These are phyloP conservation scores for Clamator glandarius DNA, from an alignment of 2,797 vertebrate species.

Conservation along the genomic window DNA sequence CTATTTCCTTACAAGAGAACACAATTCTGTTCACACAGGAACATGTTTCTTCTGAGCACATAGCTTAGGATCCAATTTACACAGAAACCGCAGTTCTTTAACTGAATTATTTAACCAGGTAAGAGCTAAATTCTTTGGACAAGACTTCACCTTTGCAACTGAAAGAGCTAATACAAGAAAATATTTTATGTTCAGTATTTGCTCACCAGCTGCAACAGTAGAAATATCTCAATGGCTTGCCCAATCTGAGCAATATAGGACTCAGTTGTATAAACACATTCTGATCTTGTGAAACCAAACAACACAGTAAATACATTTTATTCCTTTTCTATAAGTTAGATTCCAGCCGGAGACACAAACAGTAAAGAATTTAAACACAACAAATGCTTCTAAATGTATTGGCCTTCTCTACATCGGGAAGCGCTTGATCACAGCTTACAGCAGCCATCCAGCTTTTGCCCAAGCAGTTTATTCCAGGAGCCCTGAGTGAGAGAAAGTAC, in stretches of 20 bases:
- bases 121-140: background rate
- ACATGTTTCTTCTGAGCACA: background rate
- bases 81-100: background rate
- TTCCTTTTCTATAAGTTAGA: background rate
- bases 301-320: accelerated
- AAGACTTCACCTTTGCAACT: background rate
- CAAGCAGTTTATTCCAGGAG: background rate
- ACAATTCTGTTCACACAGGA: background rate
- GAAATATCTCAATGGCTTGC: background rate
- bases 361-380: background rate
- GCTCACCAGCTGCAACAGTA: background rate
- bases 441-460: background rate
- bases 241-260: background rate
- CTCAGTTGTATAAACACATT: background rate
- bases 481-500: background rate
- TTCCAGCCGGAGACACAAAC: background rate
- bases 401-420: background rate
- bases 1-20: background rate
- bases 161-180: background rate
- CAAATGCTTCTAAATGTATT: background rate
- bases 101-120: background rate
- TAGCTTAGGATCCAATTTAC: background rate
- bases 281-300: background rate
- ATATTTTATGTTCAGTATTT: background rate
- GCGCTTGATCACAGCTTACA: background rate